Conservation (phyloP, 2,113 vertebrate species). For the Erythrocercus mccallii region DNA sequence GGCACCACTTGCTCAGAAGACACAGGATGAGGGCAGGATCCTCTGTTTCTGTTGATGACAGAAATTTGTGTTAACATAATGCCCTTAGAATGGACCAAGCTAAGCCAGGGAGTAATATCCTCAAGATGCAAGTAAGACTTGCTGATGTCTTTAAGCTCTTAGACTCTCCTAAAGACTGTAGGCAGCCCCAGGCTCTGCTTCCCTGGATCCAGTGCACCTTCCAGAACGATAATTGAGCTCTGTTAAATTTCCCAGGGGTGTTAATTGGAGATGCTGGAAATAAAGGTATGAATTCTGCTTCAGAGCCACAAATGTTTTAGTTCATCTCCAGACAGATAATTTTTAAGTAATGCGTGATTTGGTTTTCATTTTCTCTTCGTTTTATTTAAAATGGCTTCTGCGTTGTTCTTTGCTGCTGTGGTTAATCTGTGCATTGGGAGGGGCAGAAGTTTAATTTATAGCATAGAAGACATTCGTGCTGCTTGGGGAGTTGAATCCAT, state of each 20-base stretch:
- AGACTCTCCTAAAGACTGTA: background rate
- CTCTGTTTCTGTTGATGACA: background rate
- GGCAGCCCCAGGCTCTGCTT: constrained; percentile 16
- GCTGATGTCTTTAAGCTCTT: background rate
- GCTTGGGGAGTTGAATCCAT: background rate
- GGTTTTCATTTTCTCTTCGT: background rate
- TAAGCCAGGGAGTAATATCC: background rate
- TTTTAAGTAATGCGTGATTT: background rate
- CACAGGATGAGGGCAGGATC: background rate
- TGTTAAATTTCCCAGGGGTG: background rate
- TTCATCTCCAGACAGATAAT: background rate
- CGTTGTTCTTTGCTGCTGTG: background rate
- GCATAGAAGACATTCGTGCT: background rate
- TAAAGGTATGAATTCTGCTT: background rate
- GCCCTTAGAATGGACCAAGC: background rate
- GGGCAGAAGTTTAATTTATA: background rate
- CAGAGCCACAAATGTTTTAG: background rate
- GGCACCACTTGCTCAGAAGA: background rate
- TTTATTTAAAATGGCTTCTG: background rate
- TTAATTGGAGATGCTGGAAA: constrained; percentile 2
- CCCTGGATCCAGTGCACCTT: background rate
- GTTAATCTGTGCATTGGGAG: background rate
- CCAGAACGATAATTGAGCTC: background rate
- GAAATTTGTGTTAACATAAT: background rate
- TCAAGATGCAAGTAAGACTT: constrained; percentile 26